Evolutionary conservation across 2,888 invertebrate genomes (phyloP).

Genomic region (Dynastes maya): DNA sequence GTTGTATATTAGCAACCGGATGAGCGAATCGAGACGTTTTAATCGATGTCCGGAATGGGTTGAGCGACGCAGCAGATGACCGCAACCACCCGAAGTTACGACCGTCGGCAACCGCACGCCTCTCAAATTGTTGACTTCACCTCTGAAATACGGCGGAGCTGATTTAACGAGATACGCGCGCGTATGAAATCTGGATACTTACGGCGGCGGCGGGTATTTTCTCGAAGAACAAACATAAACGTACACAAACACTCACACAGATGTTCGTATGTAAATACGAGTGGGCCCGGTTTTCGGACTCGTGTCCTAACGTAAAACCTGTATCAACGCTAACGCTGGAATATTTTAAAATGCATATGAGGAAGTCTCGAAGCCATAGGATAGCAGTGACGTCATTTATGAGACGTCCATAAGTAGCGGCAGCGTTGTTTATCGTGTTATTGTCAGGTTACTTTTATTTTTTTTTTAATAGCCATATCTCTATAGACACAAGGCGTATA

Average conservation of each 20-base stretch:
- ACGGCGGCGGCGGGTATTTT: constrained; percentile 9
- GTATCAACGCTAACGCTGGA: not conserved
- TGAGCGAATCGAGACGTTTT: constrained; percentile 46
- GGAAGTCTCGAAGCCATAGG: not conserved
- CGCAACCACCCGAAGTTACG: constrained; percentile 51
- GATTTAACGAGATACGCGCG: constrained; percentile 40
- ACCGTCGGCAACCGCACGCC: constrained; percentile 46
- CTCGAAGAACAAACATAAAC: constrained; percentile 31
- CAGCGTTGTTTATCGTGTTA: not conserved
- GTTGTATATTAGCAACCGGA: constrained; percentile 31
- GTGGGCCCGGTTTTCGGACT: constrained; percentile 14
- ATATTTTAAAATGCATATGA: not conserved
- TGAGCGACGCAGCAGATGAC: constrained; percentile 36
- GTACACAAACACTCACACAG: constrained; percentile 19
- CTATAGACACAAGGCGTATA: too few species aligned
- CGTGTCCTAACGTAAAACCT: constrained; percentile 12
- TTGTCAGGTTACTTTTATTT: too few species aligned
- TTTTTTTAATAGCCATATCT: too few species aligned
- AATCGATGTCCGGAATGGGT: constrained; percentile 45
- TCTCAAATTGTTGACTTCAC: constrained; percentile 42
- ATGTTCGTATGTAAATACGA: constrained; percentile 15
- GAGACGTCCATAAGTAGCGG: not conserved
- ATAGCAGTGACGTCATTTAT: constrained; percentile 26
- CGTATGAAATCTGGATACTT: constrained; percentile 31
- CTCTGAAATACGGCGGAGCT: constrained; percentile 41